These are phyloP conservation scores for Enteromius trimaculatus DNA, from an alignment of 2,797 vertebrate species.

Conservation along the genomic window DNA sequence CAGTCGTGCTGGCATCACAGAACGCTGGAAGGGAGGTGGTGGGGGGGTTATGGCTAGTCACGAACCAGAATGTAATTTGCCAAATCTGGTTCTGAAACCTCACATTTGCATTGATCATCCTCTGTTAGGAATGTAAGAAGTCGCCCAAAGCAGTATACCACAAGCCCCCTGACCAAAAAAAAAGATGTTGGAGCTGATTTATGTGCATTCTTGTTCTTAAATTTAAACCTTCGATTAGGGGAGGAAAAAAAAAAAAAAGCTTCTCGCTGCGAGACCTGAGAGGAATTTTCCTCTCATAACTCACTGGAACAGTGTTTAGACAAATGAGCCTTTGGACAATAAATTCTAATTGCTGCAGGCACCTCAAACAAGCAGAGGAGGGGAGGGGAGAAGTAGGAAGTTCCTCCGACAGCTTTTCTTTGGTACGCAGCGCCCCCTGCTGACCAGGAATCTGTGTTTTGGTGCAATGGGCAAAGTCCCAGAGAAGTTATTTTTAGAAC, in stretches of 20 bases:
- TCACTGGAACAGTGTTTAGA: slow-evolving; percentile 64
- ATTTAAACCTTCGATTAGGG: neutral
- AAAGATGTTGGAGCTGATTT: neutral
- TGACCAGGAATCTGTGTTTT: slow-evolving; percentile 40
- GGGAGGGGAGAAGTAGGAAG: slow-evolving; percentile 25
- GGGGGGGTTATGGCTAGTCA: slow-evolving; percentile 70
- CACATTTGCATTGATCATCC: slow-evolving; percentile 56
- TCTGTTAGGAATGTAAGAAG: neutral
- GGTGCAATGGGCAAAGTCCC: slow-evolving; percentile 28
- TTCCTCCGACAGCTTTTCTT: slow-evolving; percentile 58
- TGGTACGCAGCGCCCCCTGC: slow-evolving; percentile 69
- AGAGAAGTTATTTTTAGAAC: slow-evolving; percentile 48
- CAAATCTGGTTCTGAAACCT: slow-evolving; percentile 68
- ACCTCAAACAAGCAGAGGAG: slow-evolving; percentile 61
- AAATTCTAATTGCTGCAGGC: slow-evolving; percentile 75
- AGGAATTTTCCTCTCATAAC: slow-evolving; percentile 69
- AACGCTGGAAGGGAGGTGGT: slow-evolving; percentile 50
- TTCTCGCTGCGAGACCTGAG: slow-evolving; percentile 48
- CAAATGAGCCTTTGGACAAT: slow-evolving; percentile 74
- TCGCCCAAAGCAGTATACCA: neutral
- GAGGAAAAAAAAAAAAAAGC: neutral
- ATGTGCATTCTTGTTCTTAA: neutral
- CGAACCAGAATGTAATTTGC: slow-evolving; percentile 68
- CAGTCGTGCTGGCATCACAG: slow-evolving; percentile 69
- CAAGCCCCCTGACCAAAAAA: neutral